phyloP scores from a whole-genome alignment of 2,888 invertebrate species.

The Melanotus villosus region DNA sequence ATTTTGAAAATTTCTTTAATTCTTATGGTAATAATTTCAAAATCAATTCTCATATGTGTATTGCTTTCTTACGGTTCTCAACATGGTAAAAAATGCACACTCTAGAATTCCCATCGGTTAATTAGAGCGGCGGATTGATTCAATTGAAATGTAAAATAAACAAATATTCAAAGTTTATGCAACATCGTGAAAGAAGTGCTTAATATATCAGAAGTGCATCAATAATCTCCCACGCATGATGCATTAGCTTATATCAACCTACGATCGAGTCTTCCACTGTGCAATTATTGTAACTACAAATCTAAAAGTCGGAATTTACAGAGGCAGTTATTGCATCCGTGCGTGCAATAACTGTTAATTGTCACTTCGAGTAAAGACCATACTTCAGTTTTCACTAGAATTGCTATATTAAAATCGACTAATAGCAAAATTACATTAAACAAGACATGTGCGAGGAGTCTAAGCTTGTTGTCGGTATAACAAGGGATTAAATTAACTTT shows the following conservation, averaged over 20 bases:
- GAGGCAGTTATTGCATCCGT: conserved; percentile 19
- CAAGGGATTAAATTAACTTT: too few species aligned
- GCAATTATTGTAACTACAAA: conserved; percentile 30
- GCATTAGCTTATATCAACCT: conserved; percentile 28
- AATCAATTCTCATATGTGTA: too few species aligned
- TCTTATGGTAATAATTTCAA: too few species aligned
- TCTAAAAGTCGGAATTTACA: conserved; percentile 21
- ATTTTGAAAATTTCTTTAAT: too few species aligned
- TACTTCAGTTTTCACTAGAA: conserved; percentile 6
- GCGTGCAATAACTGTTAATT: conserved; percentile 24
- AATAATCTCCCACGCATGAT: conserved; percentile 23
- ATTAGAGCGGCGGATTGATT: too few species aligned
- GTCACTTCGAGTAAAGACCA: conserved; percentile 3
- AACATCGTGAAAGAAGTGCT: neutral
- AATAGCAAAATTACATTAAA: neutral
- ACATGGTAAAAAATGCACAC: too few species aligned
- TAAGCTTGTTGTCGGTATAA: too few species aligned
- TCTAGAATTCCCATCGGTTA: too few species aligned
- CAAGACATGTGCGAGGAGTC: too few species aligned
- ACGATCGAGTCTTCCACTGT: conserved; percentile 1
- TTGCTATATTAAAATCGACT: conserved; percentile 8
- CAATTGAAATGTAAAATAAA: neutral
- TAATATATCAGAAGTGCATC: conserved; percentile 13
- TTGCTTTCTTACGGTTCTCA: too few species aligned
- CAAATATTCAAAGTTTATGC: conserved; percentile 11